Evolutionary conservation across 2,888 invertebrate species (phyloP).

Genomic region (Neoscelio sp.): DNA sequence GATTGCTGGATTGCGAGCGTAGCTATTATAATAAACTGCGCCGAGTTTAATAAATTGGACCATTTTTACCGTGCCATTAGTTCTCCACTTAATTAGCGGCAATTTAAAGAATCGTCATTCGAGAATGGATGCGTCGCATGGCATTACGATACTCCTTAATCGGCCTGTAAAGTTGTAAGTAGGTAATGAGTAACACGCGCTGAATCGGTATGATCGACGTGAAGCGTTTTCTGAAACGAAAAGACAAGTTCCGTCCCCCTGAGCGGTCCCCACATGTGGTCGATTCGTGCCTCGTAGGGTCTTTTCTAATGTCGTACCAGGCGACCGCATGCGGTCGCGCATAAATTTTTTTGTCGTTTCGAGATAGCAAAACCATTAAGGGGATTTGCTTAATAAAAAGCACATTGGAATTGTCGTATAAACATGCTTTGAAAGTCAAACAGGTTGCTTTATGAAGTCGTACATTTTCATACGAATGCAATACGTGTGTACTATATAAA

Average conservation of each 20-base stretch:
- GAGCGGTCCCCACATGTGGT: constrained; percentile 60
- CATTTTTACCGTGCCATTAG: constrained; percentile 9
- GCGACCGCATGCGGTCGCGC: constrained; percentile 58
- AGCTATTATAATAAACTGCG: constrained; percentile 23
- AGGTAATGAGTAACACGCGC: constrained; percentile 49
- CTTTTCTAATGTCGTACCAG: constrained; percentile 29
- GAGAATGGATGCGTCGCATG: neutral
- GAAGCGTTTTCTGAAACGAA: constrained; percentile 7
- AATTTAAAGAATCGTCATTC: constrained; percentile 23
- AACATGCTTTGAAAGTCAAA: constrained; percentile 22
- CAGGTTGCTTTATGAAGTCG: constrained; percentile 22
- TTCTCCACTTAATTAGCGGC: neutral
- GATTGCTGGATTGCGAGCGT: neutral
- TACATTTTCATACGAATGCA: neutral
- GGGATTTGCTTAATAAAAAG: constrained; percentile 43
- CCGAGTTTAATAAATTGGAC: constrained; percentile 11
- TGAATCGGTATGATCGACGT: constrained; percentile 23
- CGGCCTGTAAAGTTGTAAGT: constrained; percentile 42
- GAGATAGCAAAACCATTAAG: constrained; percentile 41
- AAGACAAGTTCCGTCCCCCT: constrained; percentile 26
- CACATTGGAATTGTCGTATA: constrained; percentile 17
- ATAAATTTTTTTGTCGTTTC: constrained; percentile 33
- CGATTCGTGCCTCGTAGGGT: constrained; percentile 41
- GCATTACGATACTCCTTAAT: constrained; percentile 25
- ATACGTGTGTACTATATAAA: neutral